These are phyloP conservation scores for Aspidapion aeneum DNA, from an alignment of 2,888 invertebrate species.

Conservation along the genomic window DNA sequence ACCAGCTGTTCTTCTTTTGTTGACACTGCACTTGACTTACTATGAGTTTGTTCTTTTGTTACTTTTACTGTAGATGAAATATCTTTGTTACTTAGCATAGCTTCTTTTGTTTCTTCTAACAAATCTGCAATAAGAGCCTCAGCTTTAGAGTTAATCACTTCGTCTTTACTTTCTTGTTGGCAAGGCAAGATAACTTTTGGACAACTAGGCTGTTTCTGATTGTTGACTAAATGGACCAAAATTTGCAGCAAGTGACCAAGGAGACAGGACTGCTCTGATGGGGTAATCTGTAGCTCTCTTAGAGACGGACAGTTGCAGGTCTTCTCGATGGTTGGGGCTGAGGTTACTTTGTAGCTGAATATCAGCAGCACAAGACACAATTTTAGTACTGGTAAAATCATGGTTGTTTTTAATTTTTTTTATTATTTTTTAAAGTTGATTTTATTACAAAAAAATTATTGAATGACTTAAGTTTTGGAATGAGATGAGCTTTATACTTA, in stretches of 20 bases:
- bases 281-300: slow-evolving; percentile 21
- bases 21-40: too few relatives aligned
- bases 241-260: slow-evolving; percentile 36
- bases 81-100: too few relatives aligned
- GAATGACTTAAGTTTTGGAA: neutral
- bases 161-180: too few relatives aligned
- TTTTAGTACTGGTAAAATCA: neutral
- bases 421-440: neutral
- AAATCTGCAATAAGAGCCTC: too few relatives aligned
- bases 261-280: slow-evolving; percentile 35
- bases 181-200: neutral
- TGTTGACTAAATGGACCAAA: slow-evolving; percentile 33
- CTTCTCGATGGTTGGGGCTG: slow-evolving; percentile 15
- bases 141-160: too few relatives aligned
- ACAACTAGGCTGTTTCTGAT: slow-evolving; percentile 19
- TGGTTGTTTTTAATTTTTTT: neutral
- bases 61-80: too few relatives aligned
- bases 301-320: slow-evolving; percentile 20
- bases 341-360: neutral
- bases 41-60: too few relatives aligned
- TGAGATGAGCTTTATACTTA: neutral
- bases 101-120: too few relatives aligned
- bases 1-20: too few relatives aligned
- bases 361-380: neutral
- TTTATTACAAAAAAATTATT: neutral